Evolutionary conservation across 2,888 invertebrate genomes (phyloP), one percentile per base, ranked within the genome.

Genomic region (Lepidocyrtinus sp.): DNA sequence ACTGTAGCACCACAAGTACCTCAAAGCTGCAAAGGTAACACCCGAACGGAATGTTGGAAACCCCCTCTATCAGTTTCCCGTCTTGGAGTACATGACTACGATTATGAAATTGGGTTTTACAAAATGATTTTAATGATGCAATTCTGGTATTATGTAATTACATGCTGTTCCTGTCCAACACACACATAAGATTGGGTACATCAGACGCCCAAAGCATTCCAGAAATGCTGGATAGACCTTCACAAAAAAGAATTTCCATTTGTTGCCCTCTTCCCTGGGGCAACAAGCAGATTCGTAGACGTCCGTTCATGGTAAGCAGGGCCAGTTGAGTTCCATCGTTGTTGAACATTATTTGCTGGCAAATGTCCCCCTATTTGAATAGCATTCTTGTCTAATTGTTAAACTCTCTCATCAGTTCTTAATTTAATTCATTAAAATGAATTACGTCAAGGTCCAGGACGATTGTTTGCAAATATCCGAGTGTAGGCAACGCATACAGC

Each of bases 401-500:
- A 7, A 36, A 36, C 5, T 36, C 5, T 17, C 9, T n/a, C 55
- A 55, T 55, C 36, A 36, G 12, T n/a, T n/a, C n/a, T n/a, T n/a
- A n/a, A n/a, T n/a, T n/a, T 9, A 36, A 36, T 12, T 55, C 55
- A 55, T 55, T 9, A 7, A 55, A 15, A 55, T 55, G n/a, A n/a
- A 12, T 74, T 69, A 79, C 75, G 15, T 79, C 59, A 19, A 74
- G 59, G 17, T 74, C 74, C 19, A 79, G 36, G 5, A 45, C 45
- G 22, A 50, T 61, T 1, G 75, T 67, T 27, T 80, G 80, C 36
- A 80, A 27, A 67, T 65, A 75, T 9, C 80, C 80, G 17, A 75
- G 26, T 1, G 75, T 75, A 12, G 80, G 80, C 27, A 80, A 50
- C n/a, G 75, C 71, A 27, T 80, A 80, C 22, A 80, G 50, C 25